Base-by-base conservation (phyloP, 1,140 invertebrate species). In the Drosophila kanapiae region DNA sequence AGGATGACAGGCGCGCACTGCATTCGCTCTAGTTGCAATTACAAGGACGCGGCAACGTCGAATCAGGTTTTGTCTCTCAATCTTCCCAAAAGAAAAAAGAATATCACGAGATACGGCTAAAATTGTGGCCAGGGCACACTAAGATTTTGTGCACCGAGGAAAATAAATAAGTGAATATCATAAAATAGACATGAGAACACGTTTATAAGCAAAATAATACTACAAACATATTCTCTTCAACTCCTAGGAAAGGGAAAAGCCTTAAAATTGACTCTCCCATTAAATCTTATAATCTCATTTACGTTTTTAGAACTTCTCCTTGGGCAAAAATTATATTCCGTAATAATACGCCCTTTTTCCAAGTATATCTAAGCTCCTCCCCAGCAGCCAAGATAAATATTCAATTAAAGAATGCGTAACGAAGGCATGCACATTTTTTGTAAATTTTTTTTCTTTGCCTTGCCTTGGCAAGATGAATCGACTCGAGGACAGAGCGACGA, bases 361-460 rank as follows among this genome's bases (percentile, higher is more conserved):
- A 18, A 51, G 67, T 23, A 69, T 35, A 38, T 33, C 23, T 11
- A 33, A 58, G 23, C 45, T 64, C 18, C 40, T 40, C 18, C 31
- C 18, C 31, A 10, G 43, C 31, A 53, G 45, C 51, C 64, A 75
- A 82, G 69, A 82, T 82, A 86, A 71, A 85, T 76, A 86, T 87
- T 86, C 83, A 86, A 86, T 86, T 87, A 87, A 86, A 79, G 59
- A 71, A 70, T 75, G 71, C 61, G 48, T 38, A 75, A 40, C 68
- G 69, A 56, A 53, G 74, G 58, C 70, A 23, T 37, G 42, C 29
- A 47, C 67, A 37, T 54, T 54, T 54, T 37, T 51, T 51, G 8
- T 31, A 16, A n/a, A 31, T 16, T 35, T 53, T 18, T 53, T 35
- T n/a, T 14, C 2, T 18, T 35, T 35, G 58, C 23, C 59, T 51